A percentile compares a stretch with the other conserved stretches of the same genome.
Evolutionary conservation across 2,888 invertebrate species (phyloP).

Genomic region (Mesorhabditis spiculigera): DNA sequence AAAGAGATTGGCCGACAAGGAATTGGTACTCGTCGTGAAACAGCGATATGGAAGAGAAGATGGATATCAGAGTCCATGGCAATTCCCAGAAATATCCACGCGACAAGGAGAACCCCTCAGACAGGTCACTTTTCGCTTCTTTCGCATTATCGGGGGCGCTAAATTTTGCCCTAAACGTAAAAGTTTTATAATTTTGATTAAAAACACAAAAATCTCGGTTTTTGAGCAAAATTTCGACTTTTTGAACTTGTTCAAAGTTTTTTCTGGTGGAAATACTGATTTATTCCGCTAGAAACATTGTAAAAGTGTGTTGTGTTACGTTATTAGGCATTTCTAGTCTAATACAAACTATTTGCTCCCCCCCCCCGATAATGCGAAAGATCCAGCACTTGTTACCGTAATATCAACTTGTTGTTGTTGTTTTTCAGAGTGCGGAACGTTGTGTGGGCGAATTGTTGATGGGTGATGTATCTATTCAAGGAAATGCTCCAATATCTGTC

Average conservation of each 20-base stretch:
- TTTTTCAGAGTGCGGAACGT: constrained; percentile 45
- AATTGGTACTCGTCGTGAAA: constrained; percentile 47
- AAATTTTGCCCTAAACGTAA: too few species aligned
- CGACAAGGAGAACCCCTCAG: constrained; percentile 40
- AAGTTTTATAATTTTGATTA: too few species aligned
- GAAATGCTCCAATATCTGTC: constrained; percentile 50
- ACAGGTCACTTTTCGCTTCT: constrained; percentile 23
- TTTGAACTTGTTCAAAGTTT: too few species aligned
- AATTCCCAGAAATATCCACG: constrained; percentile 45
- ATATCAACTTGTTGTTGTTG: constrained; percentile 8
- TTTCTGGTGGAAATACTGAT: too few species aligned
- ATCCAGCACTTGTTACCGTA: not conserved
- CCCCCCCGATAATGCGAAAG: not conserved
- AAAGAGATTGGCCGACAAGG: constrained; percentile 32
- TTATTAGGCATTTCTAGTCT: too few species aligned
- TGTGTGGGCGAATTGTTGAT: constrained; percentile 38
- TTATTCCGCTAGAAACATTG: too few species aligned
- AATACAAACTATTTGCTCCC: not conserved
- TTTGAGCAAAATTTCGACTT: too few species aligned
- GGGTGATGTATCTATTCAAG: constrained; percentile 28
- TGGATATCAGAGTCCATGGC: constrained; percentile 45
- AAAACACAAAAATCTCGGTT: too few species aligned
- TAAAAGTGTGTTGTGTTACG: too few species aligned
- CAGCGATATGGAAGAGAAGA: constrained; percentile 30
- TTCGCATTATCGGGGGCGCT: too few species aligned